Evolutionary conservation across 2,888 invertebrate species (phyloP).

Genomic region (Halocaridina rubra): DNA sequence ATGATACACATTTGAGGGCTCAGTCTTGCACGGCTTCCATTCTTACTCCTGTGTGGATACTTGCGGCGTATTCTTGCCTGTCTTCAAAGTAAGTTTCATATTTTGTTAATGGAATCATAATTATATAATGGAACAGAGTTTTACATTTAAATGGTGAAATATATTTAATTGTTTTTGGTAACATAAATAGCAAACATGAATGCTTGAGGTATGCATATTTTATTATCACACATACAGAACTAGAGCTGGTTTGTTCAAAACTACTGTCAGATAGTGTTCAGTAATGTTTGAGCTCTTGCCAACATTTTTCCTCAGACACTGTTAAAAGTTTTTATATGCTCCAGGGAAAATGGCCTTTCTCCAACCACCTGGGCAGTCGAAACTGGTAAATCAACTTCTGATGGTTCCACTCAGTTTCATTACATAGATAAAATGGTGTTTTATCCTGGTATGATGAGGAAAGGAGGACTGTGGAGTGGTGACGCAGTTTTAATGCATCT

Average conservation of each 20-base stretch:
- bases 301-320: no score
- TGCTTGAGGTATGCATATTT: no score
- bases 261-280: no score
- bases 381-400: not conserved
- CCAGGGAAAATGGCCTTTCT: slow-evolving; percentile 20
- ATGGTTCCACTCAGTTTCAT: not conserved
- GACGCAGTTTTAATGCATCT: slow-evolving; percentile 36
- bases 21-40: slow-evolving; percentile 43
- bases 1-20: slow-evolving; percentile 15
- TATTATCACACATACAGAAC: no score
- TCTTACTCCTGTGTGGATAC: slow-evolving; percentile 35
- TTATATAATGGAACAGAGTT: no score
- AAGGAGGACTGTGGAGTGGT: slow-evolving; percentile 41
- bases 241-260: no score
- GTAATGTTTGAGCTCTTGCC: no score
- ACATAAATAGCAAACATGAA: no score
- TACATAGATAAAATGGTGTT: slow-evolving; percentile 17
- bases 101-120: no score
- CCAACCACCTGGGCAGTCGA: slow-evolving; percentile 32
- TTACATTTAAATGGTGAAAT: no score
- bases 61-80: slow-evolving; percentile 47
- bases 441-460: slow-evolving; percentile 32
- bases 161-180: no score
- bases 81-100: slow-evolving; percentile 35
- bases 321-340: no score